Conservation (phyloP, 2,113 vertebrate genomes). For the Phalacrocorax aristotelis region DNA sequence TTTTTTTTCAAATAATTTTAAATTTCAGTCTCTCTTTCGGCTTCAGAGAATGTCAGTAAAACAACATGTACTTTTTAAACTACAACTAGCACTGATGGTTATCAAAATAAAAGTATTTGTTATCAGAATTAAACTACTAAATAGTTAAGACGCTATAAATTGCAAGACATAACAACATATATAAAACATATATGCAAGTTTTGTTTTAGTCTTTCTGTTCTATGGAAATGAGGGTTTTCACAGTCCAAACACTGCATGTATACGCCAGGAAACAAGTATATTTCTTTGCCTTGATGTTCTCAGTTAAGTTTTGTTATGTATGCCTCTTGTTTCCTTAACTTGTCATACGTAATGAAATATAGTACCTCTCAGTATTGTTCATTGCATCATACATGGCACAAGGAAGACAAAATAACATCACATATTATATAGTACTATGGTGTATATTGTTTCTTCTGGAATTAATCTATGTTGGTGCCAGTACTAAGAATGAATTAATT, state of each 20-base stretch:
- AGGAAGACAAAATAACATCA: background rate
- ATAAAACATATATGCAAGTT: background rate
- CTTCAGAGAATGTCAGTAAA: background rate
- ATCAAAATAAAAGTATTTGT: background rate
- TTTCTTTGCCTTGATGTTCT: background rate
- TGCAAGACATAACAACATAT: background rate
- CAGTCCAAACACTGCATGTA: background rate
- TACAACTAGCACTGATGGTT: background rate
- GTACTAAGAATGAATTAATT: background rate
- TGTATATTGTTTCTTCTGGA: background rate
- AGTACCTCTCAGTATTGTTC: background rate
- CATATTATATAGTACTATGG: too few relatives aligned
- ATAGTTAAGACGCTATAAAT: background rate
- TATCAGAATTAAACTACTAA: background rate
- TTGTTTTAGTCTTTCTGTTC: background rate
- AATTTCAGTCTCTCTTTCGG: background rate
- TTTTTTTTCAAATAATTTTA: background rate
- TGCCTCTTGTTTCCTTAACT: background rate
- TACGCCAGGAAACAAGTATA: background rate
- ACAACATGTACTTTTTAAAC: background rate
- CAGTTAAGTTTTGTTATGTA: background rate
- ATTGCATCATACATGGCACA: background rate
- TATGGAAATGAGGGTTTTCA: background rate
- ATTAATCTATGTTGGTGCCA: background rate
- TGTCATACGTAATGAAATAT: background rate